phyloP scores from a whole-genome alignment of 1,140 invertebrate species.

The Doryteuthis pealeii region DNA sequence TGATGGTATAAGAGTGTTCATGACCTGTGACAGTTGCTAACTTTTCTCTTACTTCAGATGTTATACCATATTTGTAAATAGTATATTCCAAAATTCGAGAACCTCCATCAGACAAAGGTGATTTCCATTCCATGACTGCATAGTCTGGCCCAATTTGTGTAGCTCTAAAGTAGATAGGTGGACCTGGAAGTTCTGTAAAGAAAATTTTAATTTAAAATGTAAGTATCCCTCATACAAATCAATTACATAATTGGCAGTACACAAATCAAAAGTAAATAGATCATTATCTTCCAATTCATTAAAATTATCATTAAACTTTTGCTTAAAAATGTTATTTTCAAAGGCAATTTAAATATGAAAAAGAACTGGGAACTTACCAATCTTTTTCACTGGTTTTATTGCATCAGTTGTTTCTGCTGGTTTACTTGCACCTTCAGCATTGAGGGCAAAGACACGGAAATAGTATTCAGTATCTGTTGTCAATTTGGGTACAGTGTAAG shows the following conservation, averaged over 20 bases:
- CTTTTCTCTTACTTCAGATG: slow-evolving; percentile 62
- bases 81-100: slow-evolving; percentile 71
- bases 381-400: slow-evolving; percentile 91
- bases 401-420: slow-evolving; percentile 87
- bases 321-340: too few relatives aligned
- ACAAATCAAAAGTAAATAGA: too few relatives aligned
- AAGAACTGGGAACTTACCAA: slow-evolving; percentile 65
- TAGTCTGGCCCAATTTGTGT: slow-evolving; percentile 91
- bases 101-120: slow-evolving; percentile 87
- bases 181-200: slow-evolving; percentile 79
- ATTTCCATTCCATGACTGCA: slow-evolving; percentile 91
- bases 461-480: slow-evolving; percentile 37
- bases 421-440: slow-evolving; percentile 88
- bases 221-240: too few relatives aligned
- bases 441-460: slow-evolving; percentile 80
- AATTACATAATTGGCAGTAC: too few relatives aligned
- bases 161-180: slow-evolving; percentile 88
- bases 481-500: slow-evolving; percentile 34
- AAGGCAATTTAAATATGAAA: too few relatives aligned
- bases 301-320: too few relatives aligned
- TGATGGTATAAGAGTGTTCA: slow-evolving; percentile 61
- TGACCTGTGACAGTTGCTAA: slow-evolving; percentile 38
- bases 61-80: slow-evolving; percentile 52
- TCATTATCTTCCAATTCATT: too few relatives aligned
- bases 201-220: background rate